These are phyloP conservation scores for Phyllotreta striolata DNA, from an alignment of 2,888 invertebrate genomes.

Conservation along the genomic window DNA sequence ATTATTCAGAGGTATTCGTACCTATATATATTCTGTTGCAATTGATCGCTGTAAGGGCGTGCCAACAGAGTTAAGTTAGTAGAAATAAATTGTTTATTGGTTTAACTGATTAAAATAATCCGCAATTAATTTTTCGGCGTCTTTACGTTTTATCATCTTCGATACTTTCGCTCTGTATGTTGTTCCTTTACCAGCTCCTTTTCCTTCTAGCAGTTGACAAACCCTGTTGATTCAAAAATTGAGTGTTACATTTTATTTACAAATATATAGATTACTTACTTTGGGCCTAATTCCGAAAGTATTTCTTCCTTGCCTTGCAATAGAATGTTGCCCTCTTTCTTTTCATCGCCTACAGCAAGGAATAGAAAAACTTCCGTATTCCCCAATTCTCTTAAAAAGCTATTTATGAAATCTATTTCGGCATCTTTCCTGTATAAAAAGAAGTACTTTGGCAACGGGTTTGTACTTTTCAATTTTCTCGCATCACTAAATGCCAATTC, in stretches of 20 bases:
- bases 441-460: constrained; percentile 66
- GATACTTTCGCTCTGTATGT: constrained; percentile 81
- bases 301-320: constrained; percentile 66
- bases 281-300: constrained; percentile 66
- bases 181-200: constrained; percentile 78
- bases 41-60: constrained; percentile 89
- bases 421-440: constrained; percentile 76
- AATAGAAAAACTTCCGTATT: constrained; percentile 68
- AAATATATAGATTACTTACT: constrained; percentile 63
- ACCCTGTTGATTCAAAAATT: constrained; percentile 64
- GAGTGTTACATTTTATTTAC: background rate
- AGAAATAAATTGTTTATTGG: background rate
- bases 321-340: constrained; percentile 66
- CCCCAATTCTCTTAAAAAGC: constrained; percentile 71
- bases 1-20: constrained; percentile 91
- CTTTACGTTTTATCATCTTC: constrained; percentile 69
- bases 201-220: constrained; percentile 73
- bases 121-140: constrained; percentile 70
- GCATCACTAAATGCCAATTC: constrained; percentile 77
- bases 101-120: constrained; percentile 64
- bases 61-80: constrained; percentile 68
- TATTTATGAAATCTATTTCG: constrained; percentile 78
- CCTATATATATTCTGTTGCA: constrained; percentile 91
- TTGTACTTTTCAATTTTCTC: constrained; percentile 64
- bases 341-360: constrained; percentile 75